A percentile compares a stretch with the other conserved stretches of the same genome.
phyloP scores from a whole-genome alignment of 2,888 invertebrate genomes.

The Omphaloscelis lunosa region DNA sequence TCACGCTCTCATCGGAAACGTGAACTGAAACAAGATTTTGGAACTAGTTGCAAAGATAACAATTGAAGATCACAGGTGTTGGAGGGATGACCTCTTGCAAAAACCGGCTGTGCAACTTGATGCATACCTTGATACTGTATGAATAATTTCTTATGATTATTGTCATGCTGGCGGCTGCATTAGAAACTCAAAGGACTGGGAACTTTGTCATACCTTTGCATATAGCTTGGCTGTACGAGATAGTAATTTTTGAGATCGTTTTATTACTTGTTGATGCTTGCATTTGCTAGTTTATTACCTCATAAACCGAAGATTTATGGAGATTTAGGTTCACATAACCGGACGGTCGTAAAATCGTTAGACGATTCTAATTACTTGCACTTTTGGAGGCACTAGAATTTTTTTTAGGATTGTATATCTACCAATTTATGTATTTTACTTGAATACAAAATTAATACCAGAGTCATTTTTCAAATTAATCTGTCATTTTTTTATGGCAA shows the following conservation, averaged over 20 bases:
- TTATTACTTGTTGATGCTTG: constrained; percentile 35
- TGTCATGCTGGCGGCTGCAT: constrained; percentile 48
- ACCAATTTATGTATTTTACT: constrained; percentile 10
- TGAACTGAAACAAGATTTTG: constrained; percentile 78
- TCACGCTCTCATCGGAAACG: constrained; percentile 85
- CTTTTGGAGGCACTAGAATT: constrained; percentile 6
- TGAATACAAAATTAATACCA: neutral
- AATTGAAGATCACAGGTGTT: constrained; percentile 82
- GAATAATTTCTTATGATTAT: constrained; percentile 65
- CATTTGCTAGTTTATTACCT: constrained; percentile 33
- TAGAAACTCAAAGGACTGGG: constrained; percentile 59
- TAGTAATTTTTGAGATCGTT: constrained; percentile 38
- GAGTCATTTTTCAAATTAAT: constrained; percentile 8
- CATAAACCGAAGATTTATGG: constrained; percentile 40
- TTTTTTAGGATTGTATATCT: constrained; percentile 8
- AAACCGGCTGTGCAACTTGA: constrained; percentile 71
- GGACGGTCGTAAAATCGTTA: constrained; percentile 28
- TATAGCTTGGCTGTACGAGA: constrained; percentile 29
- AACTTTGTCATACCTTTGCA: constrained; percentile 41
- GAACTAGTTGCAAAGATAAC: constrained; percentile 79
- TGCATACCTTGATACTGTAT: constrained; percentile 59
- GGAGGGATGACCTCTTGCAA: constrained; percentile 70
- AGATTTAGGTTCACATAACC: constrained; percentile 24
- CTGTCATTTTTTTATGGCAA: neutral
- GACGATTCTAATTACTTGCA: constrained; percentile 33